Conservation (phyloP, 2,888 invertebrate species). For the Nomada ferruginata region DNA sequence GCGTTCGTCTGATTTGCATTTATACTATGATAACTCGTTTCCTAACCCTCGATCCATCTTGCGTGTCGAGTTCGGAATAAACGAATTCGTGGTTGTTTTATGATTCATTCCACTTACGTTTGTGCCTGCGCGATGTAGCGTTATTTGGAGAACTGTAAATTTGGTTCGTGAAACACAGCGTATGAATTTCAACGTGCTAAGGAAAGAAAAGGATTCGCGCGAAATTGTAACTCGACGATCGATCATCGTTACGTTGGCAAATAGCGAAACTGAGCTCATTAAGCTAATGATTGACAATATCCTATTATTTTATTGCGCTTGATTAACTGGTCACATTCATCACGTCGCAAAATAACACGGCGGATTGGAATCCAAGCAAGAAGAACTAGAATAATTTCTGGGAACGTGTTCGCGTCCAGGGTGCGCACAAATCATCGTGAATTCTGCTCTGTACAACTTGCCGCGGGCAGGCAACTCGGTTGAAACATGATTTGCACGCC, state of each 20-base stretch:
- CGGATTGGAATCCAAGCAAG: constrained; percentile 11
- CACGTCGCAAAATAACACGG: background rate
- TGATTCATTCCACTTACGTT: background rate
- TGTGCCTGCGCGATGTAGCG: too few relatives aligned
- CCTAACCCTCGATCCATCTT: background rate
- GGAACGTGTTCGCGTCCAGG: background rate
- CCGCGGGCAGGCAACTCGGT: background rate
- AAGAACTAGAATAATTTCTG: constrained; percentile 17
- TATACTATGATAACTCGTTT: constrained; percentile 23
- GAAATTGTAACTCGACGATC: background rate
- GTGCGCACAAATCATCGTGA: constrained; percentile 23
- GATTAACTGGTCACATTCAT: constrained; percentile 4
- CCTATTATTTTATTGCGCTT: background rate
- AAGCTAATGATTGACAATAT: background rate
- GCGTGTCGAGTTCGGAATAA: background rate
- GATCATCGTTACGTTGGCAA: background rate
- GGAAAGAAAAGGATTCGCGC: background rate
- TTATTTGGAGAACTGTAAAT: background rate
- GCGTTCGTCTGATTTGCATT: constrained; percentile 13
- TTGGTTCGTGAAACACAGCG: background rate
- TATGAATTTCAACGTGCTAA: background rate
- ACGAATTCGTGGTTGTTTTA: background rate
- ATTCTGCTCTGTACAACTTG: constrained; percentile 10
- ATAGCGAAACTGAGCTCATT: background rate
- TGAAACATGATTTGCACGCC: constrained; percentile 36